Conservation (phyloP, 2,113 vertebrate genomes). For the Tragelaphus scriptus region DNA sequence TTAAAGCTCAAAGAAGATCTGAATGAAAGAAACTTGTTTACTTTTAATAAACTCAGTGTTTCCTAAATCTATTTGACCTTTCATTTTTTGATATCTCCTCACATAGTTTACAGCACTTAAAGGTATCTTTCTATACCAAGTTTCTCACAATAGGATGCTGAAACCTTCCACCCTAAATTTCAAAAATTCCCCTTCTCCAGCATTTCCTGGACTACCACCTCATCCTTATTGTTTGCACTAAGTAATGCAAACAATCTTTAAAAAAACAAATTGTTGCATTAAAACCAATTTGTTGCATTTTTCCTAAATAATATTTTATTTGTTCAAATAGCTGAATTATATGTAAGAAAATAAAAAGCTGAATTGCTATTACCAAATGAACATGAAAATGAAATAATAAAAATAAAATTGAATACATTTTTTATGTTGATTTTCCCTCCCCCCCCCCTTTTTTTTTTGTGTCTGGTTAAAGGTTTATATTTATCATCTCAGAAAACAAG, state of each 20-base stretch:
- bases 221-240: rapidly evolving
- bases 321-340: not conserved
- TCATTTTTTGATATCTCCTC: not conserved
- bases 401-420: not conserved
- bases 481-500: no score
- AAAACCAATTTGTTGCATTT: not conserved
- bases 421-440: not conserved
- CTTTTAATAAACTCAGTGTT: not conserved
- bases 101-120: not conserved
- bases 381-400: not conserved
- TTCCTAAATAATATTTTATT: not conserved
- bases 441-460: no score
- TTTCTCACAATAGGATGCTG: not conserved
- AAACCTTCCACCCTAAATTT: not conserved
- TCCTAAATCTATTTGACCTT: not conserved
- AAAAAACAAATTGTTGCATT: not conserved
- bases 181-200: not conserved
- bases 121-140: not conserved
- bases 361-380: not conserved
- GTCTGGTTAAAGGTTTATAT: no score
- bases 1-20: not conserved
- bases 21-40: not conserved
- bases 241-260: not conserved
- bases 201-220: rapidly evolving
- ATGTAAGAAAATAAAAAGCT: not conserved